These are phyloP conservation scores for Lomographa bimaculata DNA, from an alignment of 2,888 invertebrate genomes.

Conservation along the genomic window DNA sequence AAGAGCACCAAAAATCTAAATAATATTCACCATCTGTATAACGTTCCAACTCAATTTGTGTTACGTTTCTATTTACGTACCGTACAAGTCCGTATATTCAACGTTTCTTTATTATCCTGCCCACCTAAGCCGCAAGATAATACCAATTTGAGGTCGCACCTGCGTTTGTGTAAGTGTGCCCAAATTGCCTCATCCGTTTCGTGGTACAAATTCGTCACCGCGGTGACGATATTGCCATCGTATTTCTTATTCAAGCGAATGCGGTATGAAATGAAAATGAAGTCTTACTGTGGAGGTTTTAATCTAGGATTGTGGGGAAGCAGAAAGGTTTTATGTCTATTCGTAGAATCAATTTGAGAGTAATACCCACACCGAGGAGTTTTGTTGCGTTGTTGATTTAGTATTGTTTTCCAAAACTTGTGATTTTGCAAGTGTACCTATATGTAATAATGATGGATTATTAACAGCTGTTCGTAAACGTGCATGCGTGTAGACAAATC, in stretches of 20 bases:
- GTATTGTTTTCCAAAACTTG: too few relatives aligned
- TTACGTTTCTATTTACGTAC: conserved; percentile 1
- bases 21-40: too few relatives aligned
- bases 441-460: too few relatives aligned
- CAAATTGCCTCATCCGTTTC: conserved; percentile 35
- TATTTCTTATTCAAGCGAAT: conserved; percentile 22
- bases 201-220: conserved; percentile 32
- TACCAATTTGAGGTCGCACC: conserved; percentile 43
- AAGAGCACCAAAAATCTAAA: too few relatives aligned
- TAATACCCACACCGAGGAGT: too few relatives aligned
- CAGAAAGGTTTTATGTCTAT: conserved; percentile 1
- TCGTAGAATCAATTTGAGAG: background rate
- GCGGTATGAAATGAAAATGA: conserved; percentile 10
- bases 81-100: conserved; percentile 10
- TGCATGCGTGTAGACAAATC: too few relatives aligned
- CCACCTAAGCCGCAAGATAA: conserved; percentile 34
- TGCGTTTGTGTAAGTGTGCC: conserved; percentile 34
- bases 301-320: conserved; percentile 1
- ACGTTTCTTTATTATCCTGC: conserved; percentile 36
- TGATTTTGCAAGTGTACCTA: too few relatives aligned
- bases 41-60: background rate
- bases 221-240: conserved; percentile 23
- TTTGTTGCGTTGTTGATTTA: too few relatives aligned
- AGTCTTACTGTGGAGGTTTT: conserved; percentile 4
- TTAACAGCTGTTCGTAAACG: too few relatives aligned